Evolutionary conservation across 1,140 invertebrate genomes (phyloP), one percentile per base, ranked within the genome.

Genomic region (Cherax quadricarinatus): DNA sequence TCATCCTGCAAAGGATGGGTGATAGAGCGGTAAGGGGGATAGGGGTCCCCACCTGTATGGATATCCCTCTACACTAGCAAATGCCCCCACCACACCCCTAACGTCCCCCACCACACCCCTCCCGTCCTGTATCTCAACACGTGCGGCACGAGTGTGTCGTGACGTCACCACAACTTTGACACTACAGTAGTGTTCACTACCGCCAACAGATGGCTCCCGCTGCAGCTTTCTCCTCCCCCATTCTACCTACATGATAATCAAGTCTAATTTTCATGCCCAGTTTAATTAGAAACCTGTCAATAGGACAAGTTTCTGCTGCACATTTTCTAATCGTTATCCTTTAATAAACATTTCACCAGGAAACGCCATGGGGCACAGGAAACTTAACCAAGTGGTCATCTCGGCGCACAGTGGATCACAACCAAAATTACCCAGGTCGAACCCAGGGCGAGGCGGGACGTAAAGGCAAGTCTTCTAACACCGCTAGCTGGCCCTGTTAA

Each of bases 141-240:
- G 90, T 91, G 90, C 90, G 90, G 84, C 57, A 41, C 53, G 87
- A 82, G 87, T 85, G 49, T 78, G 90, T 91, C 78, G 86, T 84
- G 90, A 86, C 90, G 86, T 84, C 14, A 16, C 66, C 83, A 82
- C 78, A 48, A 86, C 79, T 81, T 73, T 84, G 88, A 57, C 78
- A 86, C 87, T 82, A 81, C 83, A 80, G 75, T 53, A 89, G 51
- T 86, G 90, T 66, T 21, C 84, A 24, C 48, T 16, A 30, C 89
- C 84, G 83, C 84, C 90, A 86, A 91, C 79, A 91, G 90, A 91
- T 91, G 90, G 90, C 90, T 62, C 78, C 87, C 75, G 70, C n/a
- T 6, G 70, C 70, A 75, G 30, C 70, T 75, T 75, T 66, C 88
- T 41, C 57, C 62, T 14, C 60, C 10, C 6, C 78, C n/a, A 51